Conservation (phyloP, 2,113 vertebrate genomes). For the Mesoclemmys tuberculata region DNA sequence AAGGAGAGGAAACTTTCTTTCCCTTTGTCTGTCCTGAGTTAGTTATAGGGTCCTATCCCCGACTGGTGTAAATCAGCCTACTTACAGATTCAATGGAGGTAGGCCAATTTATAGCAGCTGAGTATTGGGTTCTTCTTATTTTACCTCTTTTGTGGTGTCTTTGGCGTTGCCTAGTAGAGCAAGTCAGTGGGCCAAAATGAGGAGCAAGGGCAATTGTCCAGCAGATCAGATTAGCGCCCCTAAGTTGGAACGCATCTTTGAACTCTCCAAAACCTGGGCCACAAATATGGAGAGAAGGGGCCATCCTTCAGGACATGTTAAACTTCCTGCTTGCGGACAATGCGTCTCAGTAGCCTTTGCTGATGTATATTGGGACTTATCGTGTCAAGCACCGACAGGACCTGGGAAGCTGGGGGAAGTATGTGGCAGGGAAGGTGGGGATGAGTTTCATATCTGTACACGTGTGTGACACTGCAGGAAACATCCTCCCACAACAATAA, state of each 20-base stretch:
- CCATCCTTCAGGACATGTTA: background rate
- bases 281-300: accelerated
- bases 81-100: background rate
- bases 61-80: background rate
- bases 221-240: accelerated
- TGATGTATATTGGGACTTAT: background rate
- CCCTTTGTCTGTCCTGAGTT: background rate
- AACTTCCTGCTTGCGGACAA: background rate
- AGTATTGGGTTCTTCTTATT: background rate
- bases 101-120: background rate
- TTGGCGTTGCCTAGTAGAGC: background rate
- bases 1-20: background rate
- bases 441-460: too few relatives aligned
- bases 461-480: too few relatives aligned
- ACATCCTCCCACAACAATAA: background rate
- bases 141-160: background rate
- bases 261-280: background rate
- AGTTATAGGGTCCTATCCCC: background rate
- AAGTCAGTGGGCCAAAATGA: background rate
- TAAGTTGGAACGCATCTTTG: background rate
- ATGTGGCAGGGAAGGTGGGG: background rate
- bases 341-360: background rate
- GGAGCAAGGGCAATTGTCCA: background rate
- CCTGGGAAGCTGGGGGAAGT: background rate
- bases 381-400: background rate